Evolutionary conservation across 35 echinoderm and acorn worm species (phyloP).

Genomic region (Chiridota heheva): DNA sequence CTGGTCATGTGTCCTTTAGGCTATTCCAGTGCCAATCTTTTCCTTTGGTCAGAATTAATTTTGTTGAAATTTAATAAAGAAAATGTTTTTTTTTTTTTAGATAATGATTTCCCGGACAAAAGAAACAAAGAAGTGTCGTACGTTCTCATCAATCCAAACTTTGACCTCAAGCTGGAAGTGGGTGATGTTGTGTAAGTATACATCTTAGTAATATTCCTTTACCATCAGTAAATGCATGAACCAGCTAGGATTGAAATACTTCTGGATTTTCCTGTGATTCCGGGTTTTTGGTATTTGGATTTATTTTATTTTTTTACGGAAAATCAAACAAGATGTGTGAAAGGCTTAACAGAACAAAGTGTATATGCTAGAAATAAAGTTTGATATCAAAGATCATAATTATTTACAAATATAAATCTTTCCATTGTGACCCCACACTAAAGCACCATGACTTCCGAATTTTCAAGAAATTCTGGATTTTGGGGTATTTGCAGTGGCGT

Average conservation of each 20-base stretch:
- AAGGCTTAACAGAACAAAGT: background rate
- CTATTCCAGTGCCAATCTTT: no score
- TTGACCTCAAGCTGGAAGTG: conserved; percentile 84
- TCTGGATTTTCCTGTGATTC: no score
- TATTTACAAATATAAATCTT: background rate
- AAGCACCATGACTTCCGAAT: no score
- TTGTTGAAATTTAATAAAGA: no score
- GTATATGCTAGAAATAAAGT: background rate
- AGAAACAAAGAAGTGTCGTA: conserved; percentile 85
- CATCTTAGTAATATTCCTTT: background rate
- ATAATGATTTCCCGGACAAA: conserved; percentile 86
- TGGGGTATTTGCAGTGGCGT: no score
- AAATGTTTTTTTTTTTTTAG: conserved; percentile 58
- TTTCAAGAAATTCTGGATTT: no score
- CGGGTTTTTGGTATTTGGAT: background rate
- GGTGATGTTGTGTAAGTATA: conserved; percentile 94
- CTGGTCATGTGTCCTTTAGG: no score
- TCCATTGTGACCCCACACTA: no score
- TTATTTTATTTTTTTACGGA: no score
- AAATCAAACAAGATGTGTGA: no score
- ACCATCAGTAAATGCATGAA: background rate
- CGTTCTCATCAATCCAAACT: conserved; percentile 89
- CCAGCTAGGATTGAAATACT: background rate
- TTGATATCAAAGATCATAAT: background rate
- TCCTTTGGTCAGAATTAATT: no score